These are phyloP conservation scores for Eubucco bourcierii DNA, from an alignment of 2,113 vertebrate genomes.

Conservation along the genomic window DNA sequence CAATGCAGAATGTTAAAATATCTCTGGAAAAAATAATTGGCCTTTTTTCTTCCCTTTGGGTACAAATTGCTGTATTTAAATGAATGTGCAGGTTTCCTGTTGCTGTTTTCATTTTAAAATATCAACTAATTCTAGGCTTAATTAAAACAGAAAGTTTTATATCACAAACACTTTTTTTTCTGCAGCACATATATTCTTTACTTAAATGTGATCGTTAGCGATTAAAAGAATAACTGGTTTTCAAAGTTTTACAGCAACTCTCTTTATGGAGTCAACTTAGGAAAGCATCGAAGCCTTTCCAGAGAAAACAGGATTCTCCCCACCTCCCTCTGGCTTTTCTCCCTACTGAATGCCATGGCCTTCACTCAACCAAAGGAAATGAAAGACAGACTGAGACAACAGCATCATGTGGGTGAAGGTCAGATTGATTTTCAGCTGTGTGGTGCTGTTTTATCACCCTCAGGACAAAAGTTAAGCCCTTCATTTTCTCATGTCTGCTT, in stretches of 20 bases:
- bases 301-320: slow-evolving; percentile 60
- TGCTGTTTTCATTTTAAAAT: slow-evolving; percentile 28
- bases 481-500: slow-evolving; percentile 47
- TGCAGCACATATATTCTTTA: neutral
- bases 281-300: slow-evolving; percentile 50
- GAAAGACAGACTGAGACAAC: slow-evolving; percentile 52
- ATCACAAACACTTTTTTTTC: neutral
- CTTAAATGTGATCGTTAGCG: neutral
- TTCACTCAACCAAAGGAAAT: slow-evolving; percentile 59
- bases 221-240: neutral
- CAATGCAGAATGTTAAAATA: slow-evolving; percentile 27
- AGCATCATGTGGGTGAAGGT: slow-evolving; percentile 68
- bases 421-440: slow-evolving; percentile 70
- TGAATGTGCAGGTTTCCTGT: slow-evolving; percentile 45
- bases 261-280: slow-evolving; percentile 35
- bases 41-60: slow-evolving; percentile 44
- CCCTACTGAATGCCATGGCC: slow-evolving; percentile 58
- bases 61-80: slow-evolving; percentile 49
- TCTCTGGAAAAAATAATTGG: slow-evolving; percentile 52
- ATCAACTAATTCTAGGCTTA: slow-evolving; percentile 29
- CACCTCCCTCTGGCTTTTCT: slow-evolving; percentile 59
- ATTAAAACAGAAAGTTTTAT: slow-evolving; percentile 38
- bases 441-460: slow-evolving; percentile 68
- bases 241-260: slow-evolving; percentile 37
- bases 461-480: slow-evolving; percentile 69